These are phyloP conservation scores for Epistrophe grossulariae DNA, from an alignment of 2,888 invertebrate species.

Conservation along the genomic window DNA sequence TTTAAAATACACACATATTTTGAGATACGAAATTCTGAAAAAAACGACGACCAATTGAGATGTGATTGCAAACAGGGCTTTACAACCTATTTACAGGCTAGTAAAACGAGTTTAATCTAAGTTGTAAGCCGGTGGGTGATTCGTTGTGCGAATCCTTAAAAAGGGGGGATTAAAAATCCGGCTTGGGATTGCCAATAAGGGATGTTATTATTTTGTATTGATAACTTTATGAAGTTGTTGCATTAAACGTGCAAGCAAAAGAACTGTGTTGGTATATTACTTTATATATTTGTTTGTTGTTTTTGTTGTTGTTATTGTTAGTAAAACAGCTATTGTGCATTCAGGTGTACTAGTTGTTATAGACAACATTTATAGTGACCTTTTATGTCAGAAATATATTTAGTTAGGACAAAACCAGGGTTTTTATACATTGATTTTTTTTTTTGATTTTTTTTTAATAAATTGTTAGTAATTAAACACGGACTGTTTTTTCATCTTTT, in stretches of 20 bases:
- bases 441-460: constrained; percentile 28
- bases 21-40: constrained; percentile 83
- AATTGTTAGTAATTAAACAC: constrained; percentile 58
- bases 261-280: constrained; percentile 39
- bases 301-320: constrained; percentile 14
- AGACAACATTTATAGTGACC: constrained; percentile 69
- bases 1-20: constrained; percentile 77
- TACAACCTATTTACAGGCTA: constrained; percentile 84
- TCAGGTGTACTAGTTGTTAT: constrained; percentile 69
- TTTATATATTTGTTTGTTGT: not conserved
- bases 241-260: constrained; percentile 63
- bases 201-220: constrained; percentile 22
- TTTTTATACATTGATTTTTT: constrained; percentile 50
- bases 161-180: constrained; percentile 6
- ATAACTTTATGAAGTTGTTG: constrained; percentile 49
- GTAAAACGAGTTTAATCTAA: constrained; percentile 82
- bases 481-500: constrained; percentile 45
- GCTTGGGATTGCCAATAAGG: constrained; percentile 27
- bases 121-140: constrained; percentile 69
- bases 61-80: constrained; percentile 82
- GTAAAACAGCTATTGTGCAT: constrained; percentile 69
- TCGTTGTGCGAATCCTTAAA: constrained; percentile 52
- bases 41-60: constrained; percentile 79
- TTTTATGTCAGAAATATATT: constrained; percentile 56
- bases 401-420: constrained; percentile 67